These are phyloP conservation scores for Smittia aterrima DNA, from an alignment of 2,888 invertebrate species.

Conservation along the genomic window DNA sequence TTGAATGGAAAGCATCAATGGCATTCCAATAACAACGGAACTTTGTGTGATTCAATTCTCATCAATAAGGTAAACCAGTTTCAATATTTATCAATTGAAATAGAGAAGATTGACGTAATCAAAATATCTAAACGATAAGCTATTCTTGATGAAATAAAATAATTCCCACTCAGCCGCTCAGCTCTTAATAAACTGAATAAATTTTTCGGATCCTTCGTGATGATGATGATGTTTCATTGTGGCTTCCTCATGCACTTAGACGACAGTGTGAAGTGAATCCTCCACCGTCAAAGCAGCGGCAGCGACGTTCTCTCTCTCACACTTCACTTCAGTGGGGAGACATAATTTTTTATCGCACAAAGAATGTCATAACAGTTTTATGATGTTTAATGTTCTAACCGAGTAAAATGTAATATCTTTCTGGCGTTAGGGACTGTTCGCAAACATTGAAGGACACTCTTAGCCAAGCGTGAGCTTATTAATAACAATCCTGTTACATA, in stretches of 20 bases:
- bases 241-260: background rate
- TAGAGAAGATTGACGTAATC: no score
- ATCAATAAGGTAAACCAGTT: no score
- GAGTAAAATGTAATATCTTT: background rate
- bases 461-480: background rate
- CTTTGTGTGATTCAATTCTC: no score
- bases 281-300: background rate
- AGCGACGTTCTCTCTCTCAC: background rate
- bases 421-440: background rate
- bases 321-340: background rate
- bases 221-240: no score
- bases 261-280: background rate
- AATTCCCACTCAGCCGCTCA: background rate
- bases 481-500: no score
- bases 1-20: background rate
- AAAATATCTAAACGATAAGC: no score
- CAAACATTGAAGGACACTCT: background rate
- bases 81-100: no score
- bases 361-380: slow-evolving; percentile 34
- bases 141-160: no score
- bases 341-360: slow-evolving; percentile 34
- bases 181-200: background rate
- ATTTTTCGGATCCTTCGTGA: no score
- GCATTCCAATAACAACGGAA: no score
- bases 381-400: slow-evolving; percentile 38